Base-by-base conservation (phyloP, 2,888 invertebrate genomes). In the Pherbina coryleti region DNA sequence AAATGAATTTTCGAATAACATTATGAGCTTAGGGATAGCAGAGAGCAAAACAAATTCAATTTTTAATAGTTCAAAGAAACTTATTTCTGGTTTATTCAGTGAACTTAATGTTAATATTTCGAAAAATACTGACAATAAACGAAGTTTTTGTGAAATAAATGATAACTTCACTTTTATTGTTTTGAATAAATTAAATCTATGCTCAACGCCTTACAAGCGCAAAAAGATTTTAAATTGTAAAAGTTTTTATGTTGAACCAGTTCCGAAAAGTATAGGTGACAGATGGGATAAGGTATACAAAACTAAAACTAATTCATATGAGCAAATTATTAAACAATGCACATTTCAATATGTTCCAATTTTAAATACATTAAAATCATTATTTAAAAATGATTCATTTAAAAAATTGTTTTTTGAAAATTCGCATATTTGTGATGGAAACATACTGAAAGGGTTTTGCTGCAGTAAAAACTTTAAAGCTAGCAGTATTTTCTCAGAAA, bases 261-360 rank as follows among this genome's bases (percentile, higher is more conserved):
- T 1, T 17, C 9, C 14, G 17, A 28, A 28, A 25, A 22, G 62
- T 17, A 28, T 62, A 62, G 28, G 25, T 8, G 25, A 62, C 17
- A 62, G 62, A 25, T 62, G 62, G 62, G 62, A 25, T 62, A 62
- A 28, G 28, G 25, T 28, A 17, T 62, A 62, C 17, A 62, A 62
- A 5, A 25, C 62, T 9, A 7, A 31, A 31, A 31, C 31, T 31
- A 31, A 31, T 31, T 31, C 31, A 31, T n/a, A n/a, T n/a, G n/a
- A n/a, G n/a, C n/a, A n/a, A n/a, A n/a, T n/a, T n/a, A n/a, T n/a
- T n/a, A n/a, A n/a, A n/a, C n/a, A n/a, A n/a, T n/a, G n/a, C n/a
- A n/a, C n/a, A n/a, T n/a, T n/a, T n/a, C n/a, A n/a, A n/a, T n/a
- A n/a, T n/a, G n/a, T n/a, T n/a, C n/a, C n/a, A n/a, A n/a, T n/a